These are phyloP conservation scores for Troides aeacus DNA, from an alignment of 2,888 invertebrate species.

Conservation along the genomic window DNA sequence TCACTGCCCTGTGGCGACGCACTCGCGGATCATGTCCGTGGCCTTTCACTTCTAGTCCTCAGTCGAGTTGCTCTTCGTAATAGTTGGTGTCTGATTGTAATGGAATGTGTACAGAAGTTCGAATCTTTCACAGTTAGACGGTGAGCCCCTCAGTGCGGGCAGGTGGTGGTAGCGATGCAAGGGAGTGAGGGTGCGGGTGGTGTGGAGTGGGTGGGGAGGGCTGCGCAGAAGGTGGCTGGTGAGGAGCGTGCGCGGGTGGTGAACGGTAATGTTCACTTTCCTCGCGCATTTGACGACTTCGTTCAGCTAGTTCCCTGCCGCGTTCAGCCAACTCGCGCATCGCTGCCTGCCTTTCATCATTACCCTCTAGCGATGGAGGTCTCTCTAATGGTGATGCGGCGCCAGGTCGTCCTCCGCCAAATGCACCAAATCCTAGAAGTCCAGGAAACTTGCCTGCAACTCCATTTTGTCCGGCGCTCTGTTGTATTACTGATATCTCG, in stretches of 20 bases:
- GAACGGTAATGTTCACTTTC: conserved; percentile 69
- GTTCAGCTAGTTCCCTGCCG: conserved; percentile 76
- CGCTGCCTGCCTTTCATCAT: conserved; percentile 71
- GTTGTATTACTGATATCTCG: conserved; percentile 89
- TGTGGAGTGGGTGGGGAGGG: conserved; percentile 51
- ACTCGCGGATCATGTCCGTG: conserved; percentile 30
- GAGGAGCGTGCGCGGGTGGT: conserved; percentile 59
- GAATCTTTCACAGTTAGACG: conserved; percentile 72
- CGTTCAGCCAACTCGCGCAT: conserved; percentile 78
- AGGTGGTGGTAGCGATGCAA: conserved; percentile 82
- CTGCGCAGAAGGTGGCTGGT: conserved; percentile 66
- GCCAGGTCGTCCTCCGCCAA: conserved; percentile 77
- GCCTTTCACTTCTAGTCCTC: conserved; percentile 26
- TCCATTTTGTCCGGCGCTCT: conserved; percentile 85
- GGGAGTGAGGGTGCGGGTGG: conserved; percentile 64
- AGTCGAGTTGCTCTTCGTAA: conserved; percentile 35
- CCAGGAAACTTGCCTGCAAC: conserved; percentile 86
- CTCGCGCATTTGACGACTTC: conserved; percentile 76
- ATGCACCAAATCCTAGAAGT: conserved; percentile 87
- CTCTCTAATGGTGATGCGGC: conserved; percentile 77
- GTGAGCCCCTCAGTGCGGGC: conserved; percentile 86
- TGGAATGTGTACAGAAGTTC: conserved; percentile 59
- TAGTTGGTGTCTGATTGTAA: conserved; percentile 27
- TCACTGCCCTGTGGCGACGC: conserved; percentile 38
- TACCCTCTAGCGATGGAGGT: conserved; percentile 69